Evolutionary conservation across 2,113 vertebrate genomes (phyloP).

Genomic region (Pholis gunnellus): DNA sequence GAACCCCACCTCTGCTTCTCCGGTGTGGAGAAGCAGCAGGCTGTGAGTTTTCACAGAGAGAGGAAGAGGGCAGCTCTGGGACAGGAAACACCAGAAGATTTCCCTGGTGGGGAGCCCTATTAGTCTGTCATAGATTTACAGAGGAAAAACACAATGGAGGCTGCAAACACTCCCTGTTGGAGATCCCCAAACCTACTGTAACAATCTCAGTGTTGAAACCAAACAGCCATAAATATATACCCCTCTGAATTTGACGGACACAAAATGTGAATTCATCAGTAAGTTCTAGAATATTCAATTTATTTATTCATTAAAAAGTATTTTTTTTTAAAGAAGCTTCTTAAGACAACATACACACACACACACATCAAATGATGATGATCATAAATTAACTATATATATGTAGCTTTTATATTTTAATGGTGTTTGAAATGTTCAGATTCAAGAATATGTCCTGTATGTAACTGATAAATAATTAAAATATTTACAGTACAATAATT

Average conservation of each 20-base stretch:
- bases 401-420: not conserved
- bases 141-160: slow-evolving; percentile 66
- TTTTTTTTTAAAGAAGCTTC: not conserved
- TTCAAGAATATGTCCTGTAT: not conserved
- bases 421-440: not conserved
- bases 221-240: slow-evolving; percentile 21
- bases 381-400: not conserved
- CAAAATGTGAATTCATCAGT: not conserved
- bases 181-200: slow-evolving; percentile 26
- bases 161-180: slow-evolving; percentile 28
- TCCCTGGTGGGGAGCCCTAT: slow-evolving; percentile 69
- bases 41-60: slow-evolving; percentile 59
- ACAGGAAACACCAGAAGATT: slow-evolving; percentile 75
- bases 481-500: not conserved
- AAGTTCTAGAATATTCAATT: not conserved
- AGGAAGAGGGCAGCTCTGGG: slow-evolving; percentile 75
- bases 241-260: not conserved
- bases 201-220: slow-evolving; percentile 33
- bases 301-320: not conserved
- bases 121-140: slow-evolving; percentile 65
- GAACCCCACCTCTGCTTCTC: slow-evolving; percentile 56
- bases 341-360: not conserved
- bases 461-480: not conserved
- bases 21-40: slow-evolving; percentile 44
- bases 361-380: not conserved